Evolutionary conservation across 2,888 invertebrate genomes (phyloP).

Genomic region (Cataglyphis albicans): DNA sequence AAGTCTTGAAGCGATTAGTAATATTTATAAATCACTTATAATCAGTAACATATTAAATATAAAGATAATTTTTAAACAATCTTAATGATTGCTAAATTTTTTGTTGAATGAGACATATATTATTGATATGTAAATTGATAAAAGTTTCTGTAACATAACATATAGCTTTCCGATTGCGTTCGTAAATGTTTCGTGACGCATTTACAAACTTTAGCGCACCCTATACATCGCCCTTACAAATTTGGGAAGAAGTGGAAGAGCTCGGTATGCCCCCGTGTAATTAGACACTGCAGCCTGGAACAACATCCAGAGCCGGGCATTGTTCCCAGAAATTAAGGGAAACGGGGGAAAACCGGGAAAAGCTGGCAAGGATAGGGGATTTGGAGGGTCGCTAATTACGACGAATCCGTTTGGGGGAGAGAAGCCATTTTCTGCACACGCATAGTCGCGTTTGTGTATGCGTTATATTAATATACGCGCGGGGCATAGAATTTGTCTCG

Average conservation of each 20-base stretch:
- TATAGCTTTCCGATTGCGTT: background rate
- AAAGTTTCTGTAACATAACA: background rate
- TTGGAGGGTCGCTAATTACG: slow-evolving; percentile 82
- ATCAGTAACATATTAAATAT: background rate
- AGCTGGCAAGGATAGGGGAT: slow-evolving; percentile 75
- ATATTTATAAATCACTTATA: background rate
- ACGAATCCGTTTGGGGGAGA: slow-evolving; percentile 74
- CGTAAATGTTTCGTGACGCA: background rate
- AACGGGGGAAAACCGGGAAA: slow-evolving; percentile 81
- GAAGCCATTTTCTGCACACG: slow-evolving; percentile 77
- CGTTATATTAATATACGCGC: slow-evolving; percentile 76
- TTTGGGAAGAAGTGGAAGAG: slow-evolving; percentile 19
- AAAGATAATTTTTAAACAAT: background rate
- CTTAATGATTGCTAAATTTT: background rate
- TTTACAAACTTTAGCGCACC: slow-evolving; percentile 58
- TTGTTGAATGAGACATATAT: background rate
- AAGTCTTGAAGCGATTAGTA: background rate
- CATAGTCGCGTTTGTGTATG: slow-evolving; percentile 58
- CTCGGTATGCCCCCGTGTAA: slow-evolving; percentile 76
- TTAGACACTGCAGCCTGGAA: slow-evolving; percentile 84
- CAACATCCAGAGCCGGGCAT: slow-evolving; percentile 80
- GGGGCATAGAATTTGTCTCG: slow-evolving; percentile 70
- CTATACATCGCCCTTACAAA: slow-evolving; percentile 27
- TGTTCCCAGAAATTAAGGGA: slow-evolving; percentile 84
- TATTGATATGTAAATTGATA: background rate